Base-by-base conservation (phyloP, 2,888 invertebrate species). In the Epinotia bilunana region DNA sequence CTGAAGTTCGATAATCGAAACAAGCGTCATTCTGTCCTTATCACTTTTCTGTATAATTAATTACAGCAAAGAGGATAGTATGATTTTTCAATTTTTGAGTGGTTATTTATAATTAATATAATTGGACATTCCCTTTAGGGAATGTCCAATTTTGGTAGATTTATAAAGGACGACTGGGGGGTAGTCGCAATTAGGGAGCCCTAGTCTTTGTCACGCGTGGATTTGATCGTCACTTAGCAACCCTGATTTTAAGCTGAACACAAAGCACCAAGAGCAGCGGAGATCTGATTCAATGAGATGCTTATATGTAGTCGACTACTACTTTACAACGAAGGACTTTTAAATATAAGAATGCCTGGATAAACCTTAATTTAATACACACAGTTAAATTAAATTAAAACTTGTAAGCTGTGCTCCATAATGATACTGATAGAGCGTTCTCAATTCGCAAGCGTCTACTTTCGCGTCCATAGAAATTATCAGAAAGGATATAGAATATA, bases 181-280 rank as follows among this genome's bases (percentile, higher is more conserved):
- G 71, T 58, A 71, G 67, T 9, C 39, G 53, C 61, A 65, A 74
- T 71, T 71, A 60, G 71, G 28, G 60, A 49, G 64, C 63, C 33
- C 55, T 43, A 64, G 43, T 3, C 7, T 53, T 64, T 60, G 65
- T 60, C 60, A n/a, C 49, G 58, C 65, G n/a, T 71, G 58, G n/a
- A 64, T 60, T 9, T 43, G n/a, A 60, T 58, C 49, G 60, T 28
- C 58, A 23, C 6, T 63, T 18, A 55, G 67, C 55, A 65, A 57
- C 74, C 28, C 43, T 71, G n/a, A 74, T 74, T 49, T 33, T 69
- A 68, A 23, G 69, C 28, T 70, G 39, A 64, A 58, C 49, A 63
- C 57, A 28, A 53, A 60, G 28, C 49, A 63, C 57, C 18, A 53
- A 53, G 28, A 43, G 7, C 62, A 49, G 58, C 60, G 70, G 57